These are phyloP conservation scores for Hyposoter didymator DNA, from an alignment of 2,888 invertebrate species.

Conservation along the genomic window DNA sequence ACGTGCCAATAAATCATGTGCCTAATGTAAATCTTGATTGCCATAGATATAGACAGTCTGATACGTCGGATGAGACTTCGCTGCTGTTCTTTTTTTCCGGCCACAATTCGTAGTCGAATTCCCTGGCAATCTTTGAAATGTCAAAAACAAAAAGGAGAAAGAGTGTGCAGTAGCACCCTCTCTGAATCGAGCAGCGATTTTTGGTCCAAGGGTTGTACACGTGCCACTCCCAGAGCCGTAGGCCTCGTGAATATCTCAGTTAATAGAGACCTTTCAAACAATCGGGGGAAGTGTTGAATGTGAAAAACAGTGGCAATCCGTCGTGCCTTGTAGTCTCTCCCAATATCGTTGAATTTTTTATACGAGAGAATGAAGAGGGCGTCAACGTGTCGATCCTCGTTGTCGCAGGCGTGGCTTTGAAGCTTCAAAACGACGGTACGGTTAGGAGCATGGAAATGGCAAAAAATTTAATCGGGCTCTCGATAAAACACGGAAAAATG, in stretches of 20 bases:
- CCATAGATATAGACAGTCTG: background rate
- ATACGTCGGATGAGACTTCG: constrained; percentile 14
- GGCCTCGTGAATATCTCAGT: constrained; percentile 61
- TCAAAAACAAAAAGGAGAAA: constrained; percentile 35
- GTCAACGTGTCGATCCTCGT: constrained; percentile 34
- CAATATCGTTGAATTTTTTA: constrained; percentile 63
- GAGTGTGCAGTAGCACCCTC: constrained; percentile 30
- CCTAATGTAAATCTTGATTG: constrained; percentile 14
- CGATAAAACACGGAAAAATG: constrained; percentile 17
- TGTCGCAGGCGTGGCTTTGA: constrained; percentile 38
- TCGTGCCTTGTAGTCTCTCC: constrained; percentile 30
- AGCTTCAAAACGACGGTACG: constrained; percentile 24
- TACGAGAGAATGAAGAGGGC: constrained; percentile 42
- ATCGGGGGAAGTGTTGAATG: constrained; percentile 46
- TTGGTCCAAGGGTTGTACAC: constrained; percentile 28
- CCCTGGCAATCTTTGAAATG: constrained; percentile 40
- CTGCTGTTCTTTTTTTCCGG: constrained; percentile 22
- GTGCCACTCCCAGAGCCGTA: constrained; percentile 35
- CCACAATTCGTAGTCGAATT: constrained; percentile 17
- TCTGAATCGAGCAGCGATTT: constrained; percentile 35
- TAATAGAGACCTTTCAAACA: constrained; percentile 45
- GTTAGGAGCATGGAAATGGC: constrained; percentile 15
- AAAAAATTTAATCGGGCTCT: constrained; percentile 12
- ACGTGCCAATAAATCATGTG: constrained; percentile 16
- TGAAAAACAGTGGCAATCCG: constrained; percentile 50